phyloP scores from a whole-genome alignment of 1,140 invertebrate species.

The Cataglyphis hispanica region DNA sequence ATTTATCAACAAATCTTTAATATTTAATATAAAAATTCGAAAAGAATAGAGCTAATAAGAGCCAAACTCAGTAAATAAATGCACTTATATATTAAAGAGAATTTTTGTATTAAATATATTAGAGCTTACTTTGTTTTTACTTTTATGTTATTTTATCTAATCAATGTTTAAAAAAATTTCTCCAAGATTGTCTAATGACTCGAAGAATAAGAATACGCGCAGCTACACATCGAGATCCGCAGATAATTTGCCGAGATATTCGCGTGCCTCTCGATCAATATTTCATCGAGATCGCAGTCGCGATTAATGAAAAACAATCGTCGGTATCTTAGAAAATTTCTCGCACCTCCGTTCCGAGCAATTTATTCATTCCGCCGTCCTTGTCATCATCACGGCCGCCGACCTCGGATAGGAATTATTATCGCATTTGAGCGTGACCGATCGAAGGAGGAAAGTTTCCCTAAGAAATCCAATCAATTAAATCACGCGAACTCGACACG shows the following conservation, averaged over 20 bases:
- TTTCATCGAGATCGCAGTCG: not conserved
- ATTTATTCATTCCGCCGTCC: slow-evolving; percentile 56
- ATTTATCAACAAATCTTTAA: too few species aligned
- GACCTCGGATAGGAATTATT: slow-evolving; percentile 47
- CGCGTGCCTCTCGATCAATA: not conserved
- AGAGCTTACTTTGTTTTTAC: too few species aligned
- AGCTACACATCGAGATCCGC: not conserved
- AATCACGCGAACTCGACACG: slow-evolving; percentile 63
- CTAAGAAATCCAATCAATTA: slow-evolving; percentile 70
- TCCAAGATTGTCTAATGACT: not conserved
- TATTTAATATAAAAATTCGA: too few species aligned
- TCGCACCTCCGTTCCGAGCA: slow-evolving; percentile 19
- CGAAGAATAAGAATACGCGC: not conserved
- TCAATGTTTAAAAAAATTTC: not conserved
- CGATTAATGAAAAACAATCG: slow-evolving; percentile 42
- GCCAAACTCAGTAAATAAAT: too few species aligned
- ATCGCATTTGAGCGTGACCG: slow-evolving; percentile 51
- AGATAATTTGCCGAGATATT: not conserved
- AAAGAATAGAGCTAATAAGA: too few species aligned
- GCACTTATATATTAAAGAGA: too few species aligned
- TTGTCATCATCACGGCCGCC: slow-evolving; percentile 15
- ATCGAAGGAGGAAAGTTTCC: slow-evolving; percentile 62
- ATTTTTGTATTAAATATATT: too few species aligned
- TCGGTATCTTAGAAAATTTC: not conserved
- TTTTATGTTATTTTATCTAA: too few species aligned